Evolutionary conservation across 64 coral and sea anemone species (phyloP).

Genomic region (Porites australiensis): DNA sequence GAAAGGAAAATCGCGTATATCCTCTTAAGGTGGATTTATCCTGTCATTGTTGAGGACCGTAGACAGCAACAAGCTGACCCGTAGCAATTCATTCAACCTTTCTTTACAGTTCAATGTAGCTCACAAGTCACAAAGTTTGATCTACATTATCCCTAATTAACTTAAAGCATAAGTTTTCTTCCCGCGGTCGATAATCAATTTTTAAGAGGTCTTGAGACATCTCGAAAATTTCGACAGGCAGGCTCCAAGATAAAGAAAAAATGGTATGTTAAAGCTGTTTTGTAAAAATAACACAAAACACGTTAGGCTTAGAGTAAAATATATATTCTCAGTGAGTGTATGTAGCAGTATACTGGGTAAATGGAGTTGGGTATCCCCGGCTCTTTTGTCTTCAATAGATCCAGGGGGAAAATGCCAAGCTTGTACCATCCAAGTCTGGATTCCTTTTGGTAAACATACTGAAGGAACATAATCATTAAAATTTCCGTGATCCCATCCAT

Average conservation of each 20-base stretch:
- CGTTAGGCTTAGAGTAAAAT: neutral
- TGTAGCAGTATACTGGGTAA: neutral
- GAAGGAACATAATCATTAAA: neutral
- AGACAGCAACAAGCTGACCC: neutral
- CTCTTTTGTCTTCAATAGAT: neutral
- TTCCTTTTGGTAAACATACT: neutral
- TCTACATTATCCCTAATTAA: neutral
- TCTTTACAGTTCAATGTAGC: neutral
- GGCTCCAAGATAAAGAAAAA: neutral
- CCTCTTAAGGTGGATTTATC: neutral
- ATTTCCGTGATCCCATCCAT: neutral
- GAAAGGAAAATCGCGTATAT: neutral
- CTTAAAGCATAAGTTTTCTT: neutral
- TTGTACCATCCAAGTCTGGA: neutral
- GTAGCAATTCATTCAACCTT: neutral
- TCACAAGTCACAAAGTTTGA: constrained; percentile 3
- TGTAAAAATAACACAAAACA: neutral
- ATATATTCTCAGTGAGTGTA: neutral
- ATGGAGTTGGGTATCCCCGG: neutral
- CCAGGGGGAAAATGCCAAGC: neutral
- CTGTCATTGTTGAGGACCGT: neutral
- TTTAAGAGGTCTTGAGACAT: neutral
- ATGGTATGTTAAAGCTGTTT: neutral
- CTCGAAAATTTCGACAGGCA: neutral
- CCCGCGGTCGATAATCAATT: no score